Evolutionary conservation across 2,888 invertebrate genomes (phyloP), one percentile per base, ranked within the genome.

Genomic region (Cremastinae sp.): DNA sequence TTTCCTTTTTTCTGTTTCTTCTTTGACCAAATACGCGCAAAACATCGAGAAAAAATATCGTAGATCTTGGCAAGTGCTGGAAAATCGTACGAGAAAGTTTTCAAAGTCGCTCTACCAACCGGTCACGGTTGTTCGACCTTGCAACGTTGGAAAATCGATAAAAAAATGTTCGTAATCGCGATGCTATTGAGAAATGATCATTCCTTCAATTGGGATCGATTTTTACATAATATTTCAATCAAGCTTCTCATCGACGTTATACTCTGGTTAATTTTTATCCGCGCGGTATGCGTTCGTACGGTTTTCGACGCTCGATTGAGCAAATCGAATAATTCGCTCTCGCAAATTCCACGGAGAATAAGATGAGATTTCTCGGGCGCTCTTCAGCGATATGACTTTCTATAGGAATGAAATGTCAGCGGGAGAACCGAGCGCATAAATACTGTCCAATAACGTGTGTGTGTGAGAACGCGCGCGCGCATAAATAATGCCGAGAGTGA

Each of bases 341-440:
- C 9, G 43, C 45, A 56, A 14, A 34, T 56, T 36, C 38, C 10
- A 36, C n/a, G 18, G 28, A 28, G 28, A 28, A 28, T 28, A 28
- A 28, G 28, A 28, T 28, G 5, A 28, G 28, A 28, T 28, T 28
- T 5, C 28, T 28, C 28, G 28, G 28, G 28, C 28, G 34, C 28
- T 51, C 41, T 28, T 51, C 14, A 34, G 41, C 41, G 58, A 41
- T 58, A 22, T 43, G 41, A 74, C 74, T 59, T 70, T 75, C 74
- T 54, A 70, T 41, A 66, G 18, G 65, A 75, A 71, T 65, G 54
- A 75, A 75, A 75, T 75, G 75, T 75, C 70, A 71, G 47, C 38
- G 65, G 14, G 36, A 54, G 53, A 58, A 9, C 28, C 28, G 41
- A 10, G 14, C 58, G 16, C 38, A 22, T 58, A 58, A 53, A 72